Base-by-base conservation (phyloP, 2,888 invertebrate genomes). In the Caenorhabditis drosophilae region DNA sequence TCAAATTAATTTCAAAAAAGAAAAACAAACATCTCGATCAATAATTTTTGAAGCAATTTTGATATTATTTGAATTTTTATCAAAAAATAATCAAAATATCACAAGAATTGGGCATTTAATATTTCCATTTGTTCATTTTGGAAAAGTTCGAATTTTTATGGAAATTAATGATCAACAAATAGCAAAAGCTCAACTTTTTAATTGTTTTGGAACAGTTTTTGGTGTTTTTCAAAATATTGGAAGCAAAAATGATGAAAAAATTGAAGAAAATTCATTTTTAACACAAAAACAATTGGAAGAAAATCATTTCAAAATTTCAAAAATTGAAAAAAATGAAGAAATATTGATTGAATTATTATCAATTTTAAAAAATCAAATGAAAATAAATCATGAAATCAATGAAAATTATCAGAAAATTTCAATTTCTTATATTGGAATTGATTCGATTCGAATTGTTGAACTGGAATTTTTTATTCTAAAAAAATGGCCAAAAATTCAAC, bases 61-160 rank as follows among this genome's bases (percentile, higher is more conserved):
- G 16, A 18, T 48, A 15, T 27, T 62, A 35, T 26, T 51, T 34
- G 23, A 56, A 18, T 35, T 42, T 20, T 11, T 62, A 34, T 22
- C 23, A 18, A 18, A 26, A 18, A 40, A 27, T 9, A 41, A 35
- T 12, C 22, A 42, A 23, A 9, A 2, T 4, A 45, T 45, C 20
- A 16, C 23, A 16, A 11, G 27, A 0, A 20, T 63, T n/a, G 41
- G 26, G 12, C n/a, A n/a, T n/a, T n/a, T n/a, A n/a, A n/a, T n/a
- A n/a, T 4, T 63, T 20, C 63, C 63, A 22, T 63, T 58, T 23
- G 57, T 58, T 18, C 58, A 63, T 45, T 63, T 63, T 34, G 63
- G 63, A 36, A 58, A 54, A 47, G 45, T 63, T 11, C 34, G 63
- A 42, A 63, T 63, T 20, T 54, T 31, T 20, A 27, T 42, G 23